Percentiles rank a stretch among this genome's conserved stretches.
These are phyloP conservation scores for Pseudeuparius sepicola DNA, from an alignment of 2,888 invertebrate species.

Conservation along the genomic window DNA sequence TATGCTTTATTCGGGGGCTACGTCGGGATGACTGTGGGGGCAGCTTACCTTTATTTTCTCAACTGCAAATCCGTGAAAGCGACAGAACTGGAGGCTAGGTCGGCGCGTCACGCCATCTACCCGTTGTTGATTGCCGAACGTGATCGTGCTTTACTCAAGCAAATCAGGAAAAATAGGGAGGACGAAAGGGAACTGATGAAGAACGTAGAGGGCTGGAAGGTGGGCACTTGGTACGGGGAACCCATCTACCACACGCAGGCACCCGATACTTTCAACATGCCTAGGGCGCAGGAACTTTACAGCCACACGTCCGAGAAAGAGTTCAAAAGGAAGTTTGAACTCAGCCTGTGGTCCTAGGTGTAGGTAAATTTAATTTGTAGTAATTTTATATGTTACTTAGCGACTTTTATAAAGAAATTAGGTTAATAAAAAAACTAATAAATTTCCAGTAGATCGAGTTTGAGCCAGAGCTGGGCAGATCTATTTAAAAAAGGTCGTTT, in stretches of 20 bases:
- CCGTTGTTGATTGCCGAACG: slow-evolving; percentile 76
- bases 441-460: too few relatives aligned
- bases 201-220: slow-evolving; percentile 53
- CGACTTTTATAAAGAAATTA: too few relatives aligned
- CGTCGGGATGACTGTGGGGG: slow-evolving; percentile 45
- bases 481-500: too few relatives aligned
- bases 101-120: slow-evolving; percentile 63
- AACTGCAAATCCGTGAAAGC: slow-evolving; percentile 44
- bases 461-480: too few relatives aligned
- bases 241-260: slow-evolving; percentile 64
- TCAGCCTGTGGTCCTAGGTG: too few relatives aligned
- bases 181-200: slow-evolving; percentile 82
- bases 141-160: slow-evolving; percentile 75
- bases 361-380: too few relatives aligned
- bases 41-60: slow-evolving; percentile 48
- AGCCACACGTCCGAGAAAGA: slow-evolving; percentile 50
- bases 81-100: slow-evolving; percentile 63
- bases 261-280: slow-evolving; percentile 52
- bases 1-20: slow-evolving; percentile 53
- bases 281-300: slow-evolving; percentile 61
- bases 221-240: slow-evolving; percentile 74
- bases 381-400: too few relatives aligned
- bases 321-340: too few relatives aligned
- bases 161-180: slow-evolving; percentile 68
- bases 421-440: too few relatives aligned